Evolutionary conservation across 1,140 invertebrate species (phyloP).

Genomic region (Drosophila neocordata): DNA sequence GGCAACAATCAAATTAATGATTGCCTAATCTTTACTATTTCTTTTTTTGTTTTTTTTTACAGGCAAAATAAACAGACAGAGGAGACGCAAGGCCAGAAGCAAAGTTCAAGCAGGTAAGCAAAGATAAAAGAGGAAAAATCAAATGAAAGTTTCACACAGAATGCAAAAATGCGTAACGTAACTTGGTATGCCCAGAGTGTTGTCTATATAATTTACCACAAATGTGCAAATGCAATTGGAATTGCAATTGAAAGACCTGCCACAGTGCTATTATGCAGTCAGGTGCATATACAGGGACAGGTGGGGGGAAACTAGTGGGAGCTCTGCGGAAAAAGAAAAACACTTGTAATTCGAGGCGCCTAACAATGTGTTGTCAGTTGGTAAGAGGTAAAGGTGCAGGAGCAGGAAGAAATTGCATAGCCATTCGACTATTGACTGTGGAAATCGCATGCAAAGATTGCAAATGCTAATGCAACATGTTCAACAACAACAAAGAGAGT

Average conservation of each 20-base stretch:
- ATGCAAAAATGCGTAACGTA: conserved; percentile 71
- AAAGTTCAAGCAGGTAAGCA: conserved; percentile 63
- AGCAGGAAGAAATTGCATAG: conserved; percentile 52
- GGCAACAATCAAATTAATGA: conserved; percentile 40
- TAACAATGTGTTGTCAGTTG: conserved; percentile 63
- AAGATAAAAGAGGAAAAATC: neutral
- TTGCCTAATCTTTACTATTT: conserved; percentile 47
- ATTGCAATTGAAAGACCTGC: conserved; percentile 51
- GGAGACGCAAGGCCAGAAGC: conserved; percentile 40
- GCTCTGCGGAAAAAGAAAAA: conserved; percentile 31
- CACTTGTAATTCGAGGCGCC: conserved; percentile 69
- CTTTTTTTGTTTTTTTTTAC: conserved; percentile 8
- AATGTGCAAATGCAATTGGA: conserved; percentile 35
- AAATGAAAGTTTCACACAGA: conserved; percentile 53
- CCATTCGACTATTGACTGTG: conserved; percentile 31
- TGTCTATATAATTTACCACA: conserved; percentile 48
- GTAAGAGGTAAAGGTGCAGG: conserved; percentile 13
- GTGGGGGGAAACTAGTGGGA: neutral
- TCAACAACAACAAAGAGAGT: neutral
- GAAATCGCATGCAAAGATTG: conserved; percentile 55
- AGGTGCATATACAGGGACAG: neutral
- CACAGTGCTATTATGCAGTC: conserved; percentile 29
- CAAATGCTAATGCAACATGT: conserved; percentile 46
- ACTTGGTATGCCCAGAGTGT: conserved; percentile 49
- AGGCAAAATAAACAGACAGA: conserved; percentile 37